These are phyloP conservation scores for Falcaria lacertinaria DNA, from an alignment of 2,888 invertebrate genomes.

Conservation along the genomic window DNA sequence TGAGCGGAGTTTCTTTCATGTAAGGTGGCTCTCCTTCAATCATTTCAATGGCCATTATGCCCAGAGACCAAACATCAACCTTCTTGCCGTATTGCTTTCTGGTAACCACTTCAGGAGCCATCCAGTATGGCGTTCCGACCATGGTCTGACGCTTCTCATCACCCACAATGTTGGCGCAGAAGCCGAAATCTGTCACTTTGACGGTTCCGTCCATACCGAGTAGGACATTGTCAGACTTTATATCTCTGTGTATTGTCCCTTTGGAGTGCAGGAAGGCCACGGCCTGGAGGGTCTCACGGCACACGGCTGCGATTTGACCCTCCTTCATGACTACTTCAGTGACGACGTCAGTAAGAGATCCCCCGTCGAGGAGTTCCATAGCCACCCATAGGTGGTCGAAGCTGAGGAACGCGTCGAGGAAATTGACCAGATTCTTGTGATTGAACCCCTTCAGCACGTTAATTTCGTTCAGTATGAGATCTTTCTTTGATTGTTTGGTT, in stretches of 20 bases:
- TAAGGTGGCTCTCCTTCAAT: conserved; percentile 98
- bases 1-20: conserved; percentile 94
- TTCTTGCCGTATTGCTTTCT: conserved; percentile 96
- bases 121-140: conserved; percentile 99
- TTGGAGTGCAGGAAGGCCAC: conserved; percentile 93
- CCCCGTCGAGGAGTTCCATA: conserved; percentile 97
- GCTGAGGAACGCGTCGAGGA: conserved; percentile 94
- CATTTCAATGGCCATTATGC: conserved; percentile 98
- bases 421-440: conserved; percentile 97
- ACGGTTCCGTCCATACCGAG: conserved; percentile 95
- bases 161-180: conserved; percentile 97
- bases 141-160: conserved; percentile 97
- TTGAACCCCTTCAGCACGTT: conserved; percentile 93
- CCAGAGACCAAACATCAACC: conserved; percentile 96
- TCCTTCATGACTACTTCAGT: conserved; percentile 98
- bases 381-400: conserved; percentile 97
- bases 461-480: conserved; percentile 96
- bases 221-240: conserved; percentile 98
- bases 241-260: conserved; percentile 96
- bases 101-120: conserved; percentile 97
- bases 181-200: conserved; percentile 98
- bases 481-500: conserved; percentile 96
- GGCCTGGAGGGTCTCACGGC: conserved; percentile 90
- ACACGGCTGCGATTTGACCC: conserved; percentile 97
- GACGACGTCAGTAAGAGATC: conserved; percentile 97